These are phyloP conservation scores for Epinephelus awoara DNA, from an alignment of 2,797 vertebrate species.

Conservation along the genomic window DNA sequence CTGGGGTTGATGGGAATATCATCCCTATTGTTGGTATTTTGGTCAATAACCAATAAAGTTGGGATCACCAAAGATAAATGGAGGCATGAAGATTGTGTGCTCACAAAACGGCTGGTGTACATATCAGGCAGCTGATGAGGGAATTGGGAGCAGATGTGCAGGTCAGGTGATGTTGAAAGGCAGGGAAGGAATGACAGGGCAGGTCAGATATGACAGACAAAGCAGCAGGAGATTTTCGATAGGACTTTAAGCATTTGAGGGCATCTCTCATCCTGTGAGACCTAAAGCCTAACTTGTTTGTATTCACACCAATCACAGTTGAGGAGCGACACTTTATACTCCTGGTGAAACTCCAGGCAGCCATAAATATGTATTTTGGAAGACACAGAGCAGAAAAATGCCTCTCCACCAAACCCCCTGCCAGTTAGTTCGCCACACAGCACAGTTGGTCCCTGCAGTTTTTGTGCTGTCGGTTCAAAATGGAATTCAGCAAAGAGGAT, in stretches of 20 bases:
- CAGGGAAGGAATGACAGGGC: too few relatives aligned
- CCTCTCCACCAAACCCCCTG: constrained; percentile 26
- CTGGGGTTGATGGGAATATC: too few relatives aligned
- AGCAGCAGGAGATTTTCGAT: too few relatives aligned
- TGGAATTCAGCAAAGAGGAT: constrained; percentile 35
- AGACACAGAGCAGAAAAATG: constrained; percentile 18
- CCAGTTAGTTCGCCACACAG: constrained; percentile 19
- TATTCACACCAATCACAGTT: constrained; percentile 30
- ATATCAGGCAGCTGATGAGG: too few relatives aligned
- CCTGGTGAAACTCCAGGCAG: constrained; percentile 33
- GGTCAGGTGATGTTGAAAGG: too few relatives aligned
- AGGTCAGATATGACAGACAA: too few relatives aligned
- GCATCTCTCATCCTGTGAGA: background rate
- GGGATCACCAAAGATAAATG: too few relatives aligned
- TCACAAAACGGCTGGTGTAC: too few relatives aligned
- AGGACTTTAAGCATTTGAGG: background rate
- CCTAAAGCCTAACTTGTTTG: constrained; percentile 14
- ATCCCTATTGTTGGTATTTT: too few relatives aligned
- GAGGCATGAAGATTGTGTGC: too few relatives aligned
- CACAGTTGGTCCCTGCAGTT: constrained; percentile 18
- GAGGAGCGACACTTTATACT: background rate
- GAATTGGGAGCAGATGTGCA: too few relatives aligned
- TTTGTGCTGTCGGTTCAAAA: constrained; percentile 13
- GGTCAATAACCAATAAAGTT: too few relatives aligned
- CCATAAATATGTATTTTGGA: constrained; percentile 55